Evolutionary conservation across 2,888 invertebrate species (phyloP), one percentile per base, ranked within the genome.

Genomic region (Allophyes oxyacanthae): DNA sequence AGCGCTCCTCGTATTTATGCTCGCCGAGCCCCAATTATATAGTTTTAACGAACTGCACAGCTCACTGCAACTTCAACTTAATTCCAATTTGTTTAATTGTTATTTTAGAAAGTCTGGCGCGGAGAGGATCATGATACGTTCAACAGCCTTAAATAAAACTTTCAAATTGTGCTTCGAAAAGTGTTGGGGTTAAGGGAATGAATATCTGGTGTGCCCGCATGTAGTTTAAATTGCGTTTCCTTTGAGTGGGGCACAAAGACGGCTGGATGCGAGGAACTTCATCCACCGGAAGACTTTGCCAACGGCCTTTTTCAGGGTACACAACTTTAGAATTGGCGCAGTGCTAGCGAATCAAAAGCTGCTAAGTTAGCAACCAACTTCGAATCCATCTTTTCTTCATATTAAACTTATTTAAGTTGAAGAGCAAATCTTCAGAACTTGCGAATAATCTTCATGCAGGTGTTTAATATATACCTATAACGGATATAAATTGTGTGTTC

Each of bases 181-280:
- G 81, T 81, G 81, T 81, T 79, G 72, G 43, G 77, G 79, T 77
- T 79, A 79, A 77, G 69, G 81, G 77, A 79, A 82, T 82, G 85
- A 86, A 87, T 86, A 84, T 88, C 86, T 88, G 83, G 87, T 75
- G 79, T 75, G 74, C 88, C 87, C 88, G 87, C 86, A 89, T 89
- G 86, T 88, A 88, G 87, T 89, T 89, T 87, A 88, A 90, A 90
- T 90, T 88, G 82, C 86, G 87, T 88, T 89, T 84, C 86, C 89
- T 89, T 89, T 88, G 88, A 89, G 83, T 78, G 77, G 71, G 52
- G 78, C 73, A 88, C 86, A 88, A 88, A 88, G 87, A 85, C 78
- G 83, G 65, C 61, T 74, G 76, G 78, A 85, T 83, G 81, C 75
- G 82, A 78, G 70, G 78, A 88, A 89, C 85, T 89, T 84, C 81